Base-by-base conservation (phyloP, 2,797 vertebrate genomes). In the Cynodonichthys magdalenae region DNA sequence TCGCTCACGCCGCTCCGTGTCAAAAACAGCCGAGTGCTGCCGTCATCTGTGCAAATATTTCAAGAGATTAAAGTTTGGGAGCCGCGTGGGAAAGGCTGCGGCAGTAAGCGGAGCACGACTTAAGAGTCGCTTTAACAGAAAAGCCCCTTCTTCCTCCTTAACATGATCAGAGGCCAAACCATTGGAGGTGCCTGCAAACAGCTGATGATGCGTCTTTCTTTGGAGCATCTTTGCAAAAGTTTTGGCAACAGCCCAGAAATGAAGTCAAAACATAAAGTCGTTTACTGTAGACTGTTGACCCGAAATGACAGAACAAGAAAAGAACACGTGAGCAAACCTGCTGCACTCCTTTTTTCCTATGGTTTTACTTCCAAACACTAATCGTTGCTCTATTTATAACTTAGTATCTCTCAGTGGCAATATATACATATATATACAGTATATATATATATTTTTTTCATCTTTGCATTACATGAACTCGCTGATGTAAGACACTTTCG, bases 11-110 rank as follows among this genome's bases (percentile, higher is more conserved):
- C 19, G 77, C 73, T 83, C 82, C 15, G 61, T 89, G 83, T 89
- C 82, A 86, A 89, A 87, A 84, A 7, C 88, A 87, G 82, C 78
- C 66, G 18, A 80, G 73, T 29, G 48, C 82, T 81, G 86, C 83
- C 77, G 81, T 90, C 85, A 85, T 87, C 85, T 77, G 78, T 85
- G 83, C 87, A 88, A 89, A 90, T 90, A 90, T 90, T 90, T 87
- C 74, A 61, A 75, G 81, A 87, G 87, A 92, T 91, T 91, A 90
- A 74, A 70, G 78, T 71, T 66, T 1, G 20, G 71, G 87, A 90
- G 85, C 90, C 80, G 87, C 85, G 87, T 91, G 88, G 89, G 91
- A 91, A 92, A 85, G 81, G 71, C 76, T 66, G 80, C 80, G 86
- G 76, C 78, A 56, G 77, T 14, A 59, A 85, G 78, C 76, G 84